These are phyloP conservation scores for Tenthredo scrophulariae DNA, from an alignment of 2,888 invertebrate genomes.

Conservation along the genomic window DNA sequence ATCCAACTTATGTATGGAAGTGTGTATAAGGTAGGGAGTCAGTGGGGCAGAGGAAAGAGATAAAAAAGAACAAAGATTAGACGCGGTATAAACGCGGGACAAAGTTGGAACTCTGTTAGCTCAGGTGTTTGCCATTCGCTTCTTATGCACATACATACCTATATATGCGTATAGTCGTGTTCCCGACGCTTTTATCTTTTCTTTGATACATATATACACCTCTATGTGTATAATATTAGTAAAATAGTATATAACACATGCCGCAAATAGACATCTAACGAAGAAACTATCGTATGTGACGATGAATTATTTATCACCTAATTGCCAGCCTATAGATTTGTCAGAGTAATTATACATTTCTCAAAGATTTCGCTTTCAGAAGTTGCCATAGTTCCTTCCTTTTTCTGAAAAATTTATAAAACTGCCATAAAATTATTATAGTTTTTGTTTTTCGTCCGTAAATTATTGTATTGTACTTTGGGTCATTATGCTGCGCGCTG, in stretches of 20 bases:
- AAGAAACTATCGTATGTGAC: neutral
- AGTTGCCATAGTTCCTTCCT: neutral
- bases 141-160: neutral
- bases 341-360: neutral
- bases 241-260: neutral
- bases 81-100: slow-evolving; percentile 4
- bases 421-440: neutral
- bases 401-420: neutral
- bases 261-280: neutral
- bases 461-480: neutral
- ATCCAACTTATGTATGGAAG: neutral
- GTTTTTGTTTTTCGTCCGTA: neutral
- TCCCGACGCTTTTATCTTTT: neutral
- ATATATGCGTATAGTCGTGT: neutral
- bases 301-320: neutral
- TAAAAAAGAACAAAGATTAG: slow-evolving; percentile 42
- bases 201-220: neutral
- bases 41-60: neutral
- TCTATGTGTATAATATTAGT: neutral
- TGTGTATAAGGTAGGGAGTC: neutral
- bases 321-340: neutral
- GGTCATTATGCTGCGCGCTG: too few species aligned
- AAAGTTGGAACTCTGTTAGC: slow-evolving; percentile 35
- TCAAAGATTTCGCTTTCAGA: neutral
- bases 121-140: slow-evolving; percentile 46